Conservation (phyloP, 2,797 vertebrate species). For the Alfaro cultratus region DNA sequence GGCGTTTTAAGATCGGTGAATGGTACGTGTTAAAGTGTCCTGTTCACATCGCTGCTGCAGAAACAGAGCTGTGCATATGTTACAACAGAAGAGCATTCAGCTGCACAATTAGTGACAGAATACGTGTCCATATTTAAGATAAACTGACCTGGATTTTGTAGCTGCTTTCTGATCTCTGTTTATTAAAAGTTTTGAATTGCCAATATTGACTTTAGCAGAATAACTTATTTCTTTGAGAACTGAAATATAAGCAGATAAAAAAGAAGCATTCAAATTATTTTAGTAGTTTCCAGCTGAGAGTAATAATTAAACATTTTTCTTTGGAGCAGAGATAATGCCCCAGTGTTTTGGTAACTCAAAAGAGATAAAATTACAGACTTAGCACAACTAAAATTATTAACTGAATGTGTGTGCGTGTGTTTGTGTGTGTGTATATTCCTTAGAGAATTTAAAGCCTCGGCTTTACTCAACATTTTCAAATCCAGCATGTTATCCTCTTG, state of each 20-base stretch:
- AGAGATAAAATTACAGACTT: neutral
- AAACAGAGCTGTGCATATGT: neutral
- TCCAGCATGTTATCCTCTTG: neutral
- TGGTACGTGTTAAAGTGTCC: constrained; percentile 10
- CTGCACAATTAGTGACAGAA: neutral
- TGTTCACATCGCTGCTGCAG: constrained; percentile 13
- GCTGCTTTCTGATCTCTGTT: neutral
- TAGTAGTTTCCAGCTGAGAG: neutral
- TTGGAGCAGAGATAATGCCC: neutral
- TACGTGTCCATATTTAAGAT: neutral
- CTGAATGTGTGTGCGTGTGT: no score
- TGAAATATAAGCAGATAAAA: neutral
- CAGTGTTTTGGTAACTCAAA: neutral
- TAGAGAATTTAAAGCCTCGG: neutral
- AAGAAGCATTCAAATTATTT: neutral
- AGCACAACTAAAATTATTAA: neutral
- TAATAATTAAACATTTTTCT: neutral
- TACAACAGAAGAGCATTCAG: neutral
- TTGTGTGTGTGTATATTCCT: neutral
- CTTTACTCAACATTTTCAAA: neutral
- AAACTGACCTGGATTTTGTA: neutral
- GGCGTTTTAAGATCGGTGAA: constrained; percentile 30
- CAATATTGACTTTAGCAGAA: neutral
- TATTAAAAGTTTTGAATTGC: neutral
- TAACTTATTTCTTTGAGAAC: neutral